Conservation (phyloP, 1,140 invertebrate genomes). For the Scaptodrosophila lebanonensis region DNA sequence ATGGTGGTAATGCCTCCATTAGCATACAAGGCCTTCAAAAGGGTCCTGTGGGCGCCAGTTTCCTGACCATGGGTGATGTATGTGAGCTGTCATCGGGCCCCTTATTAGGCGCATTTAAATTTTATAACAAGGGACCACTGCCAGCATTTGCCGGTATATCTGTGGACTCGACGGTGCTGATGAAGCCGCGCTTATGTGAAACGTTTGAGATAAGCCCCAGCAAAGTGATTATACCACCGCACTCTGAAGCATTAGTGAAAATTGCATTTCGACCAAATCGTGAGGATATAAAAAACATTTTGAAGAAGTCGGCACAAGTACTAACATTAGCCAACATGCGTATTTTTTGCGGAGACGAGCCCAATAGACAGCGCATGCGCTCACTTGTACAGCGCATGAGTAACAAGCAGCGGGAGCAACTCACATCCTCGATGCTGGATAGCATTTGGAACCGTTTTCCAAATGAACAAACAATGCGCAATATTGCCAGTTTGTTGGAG, state of each 20-base stretch:
- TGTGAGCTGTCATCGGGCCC: slow-evolving; percentile 52
- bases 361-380: slow-evolving; percentile 69
- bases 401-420: slow-evolving; percentile 42
- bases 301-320: slow-evolving; percentile 58
- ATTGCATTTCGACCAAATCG: slow-evolving; percentile 61
- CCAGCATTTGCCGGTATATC: slow-evolving; percentile 60
- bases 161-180: slow-evolving; percentile 60
- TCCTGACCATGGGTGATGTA: slow-evolving; percentile 65
- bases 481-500: slow-evolving; percentile 50
- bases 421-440: slow-evolving; percentile 55
- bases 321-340: slow-evolving; percentile 68
- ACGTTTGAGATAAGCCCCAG: slow-evolving; percentile 60
- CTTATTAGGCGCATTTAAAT: slow-evolving; percentile 49
- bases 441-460: slow-evolving; percentile 55
- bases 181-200: slow-evolving; percentile 57
- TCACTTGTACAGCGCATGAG: slow-evolving; percentile 55
- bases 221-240: slow-evolving; percentile 49
- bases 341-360: slow-evolving; percentile 71
- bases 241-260: slow-evolving; percentile 38
- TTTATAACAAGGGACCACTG: slow-evolving; percentile 70
- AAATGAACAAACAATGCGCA: slow-evolving; percentile 43
- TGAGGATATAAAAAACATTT: slow-evolving; percentile 71
- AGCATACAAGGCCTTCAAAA: slow-evolving; percentile 52
- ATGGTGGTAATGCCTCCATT: slow-evolving; percentile 65
- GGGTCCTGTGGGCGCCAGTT: slow-evolving; percentile 64